Base-by-base conservation (phyloP, 2,797 vertebrate genomes). In the Gymnoscopelus braueri region DNA sequence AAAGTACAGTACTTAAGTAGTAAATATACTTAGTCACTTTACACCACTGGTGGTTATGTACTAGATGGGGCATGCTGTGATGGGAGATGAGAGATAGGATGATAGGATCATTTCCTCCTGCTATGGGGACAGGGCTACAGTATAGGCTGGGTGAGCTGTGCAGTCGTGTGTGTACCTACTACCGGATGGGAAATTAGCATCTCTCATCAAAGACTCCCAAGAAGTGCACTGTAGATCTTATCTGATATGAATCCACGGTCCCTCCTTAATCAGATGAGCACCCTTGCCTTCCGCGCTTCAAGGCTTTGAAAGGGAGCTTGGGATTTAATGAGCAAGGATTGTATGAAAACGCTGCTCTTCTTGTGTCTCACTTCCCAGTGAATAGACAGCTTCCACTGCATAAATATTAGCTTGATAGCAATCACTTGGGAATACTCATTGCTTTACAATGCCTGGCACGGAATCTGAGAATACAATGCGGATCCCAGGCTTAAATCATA, bases 371-470 rank as follows among this genome's bases (percentile, higher is more conserved):
- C n/a, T 19, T 11, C 14, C 35, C 47, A 61, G 57, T 26, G 39
- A 2, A 52, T 24, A 47, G 10, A 60, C 51, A 56, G n/a, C 55
- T 65, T 74, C 66, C 11, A 58, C n/a, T 29, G 44, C n/a, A n/a
- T 51, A 51, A 14, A 51, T n/a, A 51, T 51, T 51, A 51, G 49
- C 49, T 13, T 51, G 12, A 51, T 51, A n/a, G 12, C n/a, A 75
- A 23, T 55, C 57, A 51, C 60, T 59, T 54, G 59, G 19, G n/a
- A 29, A 35, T 39, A 8, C 29, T 66, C 15, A 12, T 57, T 29
- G 55, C 26, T 53, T 70, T 69, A 47, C 19, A 63, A 50, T 49
- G 63, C 53, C 60, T 70, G 69, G 54, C 26, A 0, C 7, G 26
- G 14, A 58, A 13, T 58, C 14, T 58, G 2, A 35, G 14, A 35